These are phyloP conservation scores for Watersipora subatra DNA, from an alignment of 1,140 invertebrate genomes.

Conservation along the genomic window DNA sequence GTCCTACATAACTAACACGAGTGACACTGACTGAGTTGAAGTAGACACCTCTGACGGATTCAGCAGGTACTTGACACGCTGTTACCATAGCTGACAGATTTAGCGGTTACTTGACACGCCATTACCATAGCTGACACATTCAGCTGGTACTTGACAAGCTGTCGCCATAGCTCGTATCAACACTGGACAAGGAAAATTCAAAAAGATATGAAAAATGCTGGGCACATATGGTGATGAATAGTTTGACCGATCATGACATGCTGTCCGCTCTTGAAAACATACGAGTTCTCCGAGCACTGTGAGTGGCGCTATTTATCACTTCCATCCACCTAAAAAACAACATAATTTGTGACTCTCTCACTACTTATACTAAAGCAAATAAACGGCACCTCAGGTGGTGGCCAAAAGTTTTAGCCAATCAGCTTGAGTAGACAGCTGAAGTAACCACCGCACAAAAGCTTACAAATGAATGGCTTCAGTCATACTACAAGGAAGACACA, in stretches of 20 bases:
- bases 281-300: slow-evolving; percentile 26
- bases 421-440: neutral
- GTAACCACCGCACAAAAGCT: too few species aligned
- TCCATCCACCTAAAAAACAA: slow-evolving; percentile 58
- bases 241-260: slow-evolving; percentile 12
- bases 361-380: too few species aligned
- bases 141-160: neutral
- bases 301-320: slow-evolving; percentile 58
- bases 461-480: too few species aligned
- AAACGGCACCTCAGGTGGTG: neutral
- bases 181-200: neutral
- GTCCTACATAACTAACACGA: too few species aligned
- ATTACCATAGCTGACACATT: too few species aligned
- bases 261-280: slow-evolving; percentile 37
- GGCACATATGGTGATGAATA: slow-evolving; percentile 6
- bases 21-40: too few species aligned
- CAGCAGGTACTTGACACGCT: too few species aligned
- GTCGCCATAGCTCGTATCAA: neutral
- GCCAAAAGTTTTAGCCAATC: neutral
- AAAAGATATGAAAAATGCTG: neutral
- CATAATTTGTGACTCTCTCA: too few species aligned
- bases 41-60: too few species aligned
- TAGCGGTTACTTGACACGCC: too few species aligned
- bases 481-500: too few species aligned
- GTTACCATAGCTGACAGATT: too few species aligned